phyloP scores from a whole-genome alignment of 2,888 invertebrate species.

The Pollenia angustigena region DNA sequence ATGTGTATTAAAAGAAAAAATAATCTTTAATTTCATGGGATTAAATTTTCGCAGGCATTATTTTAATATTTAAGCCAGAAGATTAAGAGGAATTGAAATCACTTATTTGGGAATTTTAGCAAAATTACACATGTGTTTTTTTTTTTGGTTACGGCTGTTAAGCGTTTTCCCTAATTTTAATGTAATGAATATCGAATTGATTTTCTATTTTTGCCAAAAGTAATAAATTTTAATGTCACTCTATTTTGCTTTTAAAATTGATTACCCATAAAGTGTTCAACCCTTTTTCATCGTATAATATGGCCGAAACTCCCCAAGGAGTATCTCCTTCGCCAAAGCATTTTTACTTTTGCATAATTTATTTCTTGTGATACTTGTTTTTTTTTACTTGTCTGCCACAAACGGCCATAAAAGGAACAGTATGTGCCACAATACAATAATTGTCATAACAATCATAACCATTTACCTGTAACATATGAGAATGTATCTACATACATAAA shows the following conservation, averaged over 20 bases:
- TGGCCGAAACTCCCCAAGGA: slow-evolving; percentile 44
- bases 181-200: slow-evolving; percentile 66
- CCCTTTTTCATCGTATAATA: slow-evolving; percentile 57
- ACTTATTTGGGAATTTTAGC: background rate
- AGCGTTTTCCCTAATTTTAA: slow-evolving; percentile 30
- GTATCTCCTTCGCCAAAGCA: background rate
- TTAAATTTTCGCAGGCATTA: background rate
- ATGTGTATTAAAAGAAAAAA: slow-evolving; percentile 23
- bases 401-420: background rate
- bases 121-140: slow-evolving; percentile 20
- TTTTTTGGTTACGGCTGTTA: slow-evolving; percentile 29
- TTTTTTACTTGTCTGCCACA: background rate
- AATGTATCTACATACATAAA: background rate
- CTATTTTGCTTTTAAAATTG: slow-evolving; percentile 10
- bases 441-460: slow-evolving; percentile 57
- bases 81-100: slow-evolving; percentile 8
- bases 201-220: slow-evolving; percentile 41
- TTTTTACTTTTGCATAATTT: background rate
- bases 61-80: slow-evolving; percentile 48
- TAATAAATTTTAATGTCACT: slow-evolving; percentile 47
- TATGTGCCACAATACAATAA: slow-evolving; percentile 45
- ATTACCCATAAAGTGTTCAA: slow-evolving; percentile 35
- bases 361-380: slow-evolving; percentile 17
- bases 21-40: slow-evolving; percentile 37
- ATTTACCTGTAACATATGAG: slow-evolving; percentile 56